Percentiles rank a stretch among this genome's conserved stretches.
These are phyloP conservation scores for Lampris megalopsis DNA, from an alignment of 2,113 vertebrate species.

Conservation along the genomic window DNA sequence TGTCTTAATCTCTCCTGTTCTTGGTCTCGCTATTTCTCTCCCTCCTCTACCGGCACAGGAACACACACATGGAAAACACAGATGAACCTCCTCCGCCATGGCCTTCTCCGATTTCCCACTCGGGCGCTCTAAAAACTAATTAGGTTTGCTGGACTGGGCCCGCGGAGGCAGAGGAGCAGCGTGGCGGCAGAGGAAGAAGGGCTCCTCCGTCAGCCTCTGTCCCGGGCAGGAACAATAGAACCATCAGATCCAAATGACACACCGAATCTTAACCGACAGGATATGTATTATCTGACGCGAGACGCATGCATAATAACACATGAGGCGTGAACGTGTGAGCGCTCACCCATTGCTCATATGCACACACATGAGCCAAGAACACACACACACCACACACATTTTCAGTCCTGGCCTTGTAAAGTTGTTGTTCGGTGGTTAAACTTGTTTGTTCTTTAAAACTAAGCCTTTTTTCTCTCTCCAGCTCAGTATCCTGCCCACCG, in stretches of 20 bases:
- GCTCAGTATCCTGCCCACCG: too few relatives aligned
- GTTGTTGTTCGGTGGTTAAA: background rate
- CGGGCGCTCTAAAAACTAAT: constrained; percentile 33
- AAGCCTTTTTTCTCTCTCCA: background rate
- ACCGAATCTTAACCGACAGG: constrained; percentile 18
- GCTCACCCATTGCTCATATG: background rate
- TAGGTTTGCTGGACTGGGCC: constrained; percentile 8
- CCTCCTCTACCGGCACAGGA: too few relatives aligned
- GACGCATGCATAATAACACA: background rate
- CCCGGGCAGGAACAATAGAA: constrained; percentile 11
- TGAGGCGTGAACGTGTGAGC: too few relatives aligned
- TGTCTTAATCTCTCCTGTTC: background rate
- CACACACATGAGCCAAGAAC: background rate
- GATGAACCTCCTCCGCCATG: too few relatives aligned
- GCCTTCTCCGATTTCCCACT: too few relatives aligned
- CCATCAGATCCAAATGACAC: constrained; percentile 11
- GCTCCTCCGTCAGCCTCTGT: background rate
- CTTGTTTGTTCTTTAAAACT: constrained; percentile 50
- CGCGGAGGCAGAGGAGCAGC: constrained; percentile 23
- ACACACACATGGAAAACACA: too few relatives aligned
- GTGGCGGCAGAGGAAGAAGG: background rate
- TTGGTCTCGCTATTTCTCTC: constrained; percentile 12
- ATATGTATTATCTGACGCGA: background rate
- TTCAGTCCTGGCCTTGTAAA: background rate
- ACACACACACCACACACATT: constrained; percentile 1